phyloP scores from a whole-genome alignment of 1,140 invertebrate genomes.

The honey bee (Apis mellifera) region Amel_HAv3.1 CM009941.2:696001-696500 shows the following conservation, averaged over 20 bases:
- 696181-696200: background rate
- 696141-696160: constrained; percentile 3
- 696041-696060: constrained; percentile 60
- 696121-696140: background rate
- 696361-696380: too few species aligned
- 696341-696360: too few species aligned
- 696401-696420: background rate
- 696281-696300: too few species aligned
- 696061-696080: constrained; percentile 61
- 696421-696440: constrained; percentile 11
- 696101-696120: constrained; percentile 50
- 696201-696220: background rate
- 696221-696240: too few species aligned
- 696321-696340: too few species aligned
- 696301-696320: too few species aligned
- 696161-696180: background rate
- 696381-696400: too few species aligned
- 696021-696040: constrained; percentile 43
- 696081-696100: constrained; percentile 78
- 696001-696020: constrained; percentile 54
- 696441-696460: background rate
- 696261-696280: too few species aligned
- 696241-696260: too few species aligned
- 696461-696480: background rate
- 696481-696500: constrained; percentile 7